Percentiles rank a stretch among this genome's conserved stretches.
Evolutionary conservation across 1,140 invertebrate genomes (phyloP).

Genomic region (Diprion similis): DNA sequence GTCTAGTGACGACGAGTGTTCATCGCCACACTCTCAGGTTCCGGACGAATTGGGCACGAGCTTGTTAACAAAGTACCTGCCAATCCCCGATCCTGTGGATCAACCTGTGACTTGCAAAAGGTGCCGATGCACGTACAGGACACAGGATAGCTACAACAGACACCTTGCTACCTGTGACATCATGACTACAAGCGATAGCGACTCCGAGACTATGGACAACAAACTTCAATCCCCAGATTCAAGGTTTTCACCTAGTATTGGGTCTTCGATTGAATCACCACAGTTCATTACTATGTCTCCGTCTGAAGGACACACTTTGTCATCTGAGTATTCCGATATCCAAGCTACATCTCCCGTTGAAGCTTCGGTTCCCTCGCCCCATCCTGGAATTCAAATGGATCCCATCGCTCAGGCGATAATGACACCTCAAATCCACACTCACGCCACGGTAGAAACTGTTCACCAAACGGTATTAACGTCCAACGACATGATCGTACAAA

Average conservation of each 20-base stretch:
- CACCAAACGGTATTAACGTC: conserved; percentile 59
- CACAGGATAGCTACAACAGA: conserved; percentile 82
- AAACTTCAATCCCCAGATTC: conserved; percentile 50
- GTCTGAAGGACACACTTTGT: conserved; percentile 50
- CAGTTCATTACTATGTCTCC: conserved; percentile 53
- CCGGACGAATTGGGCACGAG: conserved; percentile 51
- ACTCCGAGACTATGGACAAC: conserved; percentile 64
- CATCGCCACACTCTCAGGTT: conserved; percentile 27
- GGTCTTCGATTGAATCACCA: conserved; percentile 41
- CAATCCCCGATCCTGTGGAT: conserved; percentile 53
- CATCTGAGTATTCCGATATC: conserved; percentile 49
- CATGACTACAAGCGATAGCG: conserved; percentile 78
- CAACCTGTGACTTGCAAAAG: conserved; percentile 84
- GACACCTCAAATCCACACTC: conserved; percentile 53
- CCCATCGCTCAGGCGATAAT: conserved; percentile 55
- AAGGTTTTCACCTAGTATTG: conserved; percentile 44
- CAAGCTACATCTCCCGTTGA: conserved; percentile 53
- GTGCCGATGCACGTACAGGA: conserved; percentile 89
- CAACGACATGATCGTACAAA: conserved; percentile 57
- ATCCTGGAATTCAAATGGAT: conserved; percentile 52
- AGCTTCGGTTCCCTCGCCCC: conserved; percentile 52
- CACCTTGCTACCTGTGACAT: conserved; percentile 83
- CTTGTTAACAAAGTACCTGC: conserved; percentile 44
- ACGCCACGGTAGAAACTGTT: conserved; percentile 55
- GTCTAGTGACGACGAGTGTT: conserved; percentile 59